phyloP scores from a whole-genome alignment of 2,888 invertebrate species.

The Lepidocyrtoides sp. region DNA sequence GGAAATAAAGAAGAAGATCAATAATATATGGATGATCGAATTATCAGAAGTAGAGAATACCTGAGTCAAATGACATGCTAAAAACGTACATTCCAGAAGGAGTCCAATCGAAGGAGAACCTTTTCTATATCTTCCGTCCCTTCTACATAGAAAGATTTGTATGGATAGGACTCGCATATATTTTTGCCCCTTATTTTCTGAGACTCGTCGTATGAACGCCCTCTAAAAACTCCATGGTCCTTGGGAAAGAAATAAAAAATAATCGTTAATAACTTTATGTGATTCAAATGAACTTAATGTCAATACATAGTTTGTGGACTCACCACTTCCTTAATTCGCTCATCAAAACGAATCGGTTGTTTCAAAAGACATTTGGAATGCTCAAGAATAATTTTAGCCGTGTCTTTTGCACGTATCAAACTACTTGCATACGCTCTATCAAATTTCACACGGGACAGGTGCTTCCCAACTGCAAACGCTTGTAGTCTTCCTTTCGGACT shows the following conservation, averaged over 20 bases:
- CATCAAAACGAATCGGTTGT: slow-evolving; percentile 61
- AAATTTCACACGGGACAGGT: slow-evolving; percentile 58
- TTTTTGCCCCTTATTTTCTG: slow-evolving; percentile 64
- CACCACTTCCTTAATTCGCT: slow-evolving; percentile 70
- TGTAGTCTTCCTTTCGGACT: slow-evolving; percentile 62
- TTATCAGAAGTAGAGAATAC: too few species aligned
- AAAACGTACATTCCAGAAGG: slow-evolving; percentile 56
- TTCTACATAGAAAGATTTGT: slow-evolving; percentile 68
- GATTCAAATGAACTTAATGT: background rate
- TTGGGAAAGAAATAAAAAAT: background rate
- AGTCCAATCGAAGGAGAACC: slow-evolving; percentile 53
- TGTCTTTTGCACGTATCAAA: slow-evolving; percentile 61
- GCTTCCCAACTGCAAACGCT: slow-evolving; percentile 58
- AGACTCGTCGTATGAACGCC: slow-evolving; percentile 59
- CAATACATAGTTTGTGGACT: too few species aligned
- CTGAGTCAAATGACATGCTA: too few species aligned
- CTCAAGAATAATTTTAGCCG: slow-evolving; percentile 62
- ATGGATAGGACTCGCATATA: slow-evolving; percentile 50
- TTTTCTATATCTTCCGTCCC: slow-evolving; percentile 64
- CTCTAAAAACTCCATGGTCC: slow-evolving; percentile 65
- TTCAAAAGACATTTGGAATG: slow-evolving; percentile 60
- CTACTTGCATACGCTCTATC: slow-evolving; percentile 58
- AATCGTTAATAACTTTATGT: background rate
- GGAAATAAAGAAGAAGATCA: background rate
- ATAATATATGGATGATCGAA: background rate